Percentiles rank a stretch among this genome's conserved stretches.
phyloP scores from a whole-genome alignment of 1,140 invertebrate genomes.

The Zaprionus kolodkinae region DNA sequence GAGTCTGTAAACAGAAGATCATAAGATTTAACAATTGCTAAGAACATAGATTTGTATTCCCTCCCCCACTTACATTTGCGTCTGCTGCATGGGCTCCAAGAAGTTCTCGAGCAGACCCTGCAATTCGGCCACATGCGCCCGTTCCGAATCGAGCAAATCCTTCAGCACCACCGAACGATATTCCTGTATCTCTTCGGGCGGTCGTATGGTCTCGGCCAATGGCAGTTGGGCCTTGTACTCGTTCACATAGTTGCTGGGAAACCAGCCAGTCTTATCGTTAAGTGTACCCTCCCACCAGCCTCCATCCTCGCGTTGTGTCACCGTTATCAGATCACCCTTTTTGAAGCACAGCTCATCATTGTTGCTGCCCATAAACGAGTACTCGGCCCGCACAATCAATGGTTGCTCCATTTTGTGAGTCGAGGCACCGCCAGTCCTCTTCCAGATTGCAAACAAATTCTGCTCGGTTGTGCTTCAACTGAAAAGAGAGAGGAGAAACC shows the following conservation, averaged over 20 bases:
- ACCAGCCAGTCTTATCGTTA: constrained; percentile 98
- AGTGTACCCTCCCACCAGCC: constrained; percentile 99
- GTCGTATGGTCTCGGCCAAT: constrained; percentile 84
- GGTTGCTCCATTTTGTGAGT: constrained; percentile 85
- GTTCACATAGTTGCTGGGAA: constrained; percentile 98
- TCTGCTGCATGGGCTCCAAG: constrained; percentile 92
- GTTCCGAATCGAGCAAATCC: constrained; percentile 96
- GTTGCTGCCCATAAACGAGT: constrained; percentile 97
- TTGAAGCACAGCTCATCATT: constrained; percentile 99
- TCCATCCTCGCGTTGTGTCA: constrained; percentile 96
- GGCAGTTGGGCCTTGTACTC: constrained; percentile 90
- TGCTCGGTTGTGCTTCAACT: constrained; percentile 58
- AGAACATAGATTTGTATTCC: too few species aligned
- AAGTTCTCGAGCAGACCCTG: constrained; percentile 93
- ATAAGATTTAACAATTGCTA: too few species aligned
- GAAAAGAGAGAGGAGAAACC: constrained; percentile 1
- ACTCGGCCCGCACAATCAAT: constrained; percentile 94
- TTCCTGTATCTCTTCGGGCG: constrained; percentile 89
- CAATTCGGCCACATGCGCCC: constrained; percentile 94
- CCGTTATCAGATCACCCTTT: constrained; percentile 98
- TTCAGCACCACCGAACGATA: constrained; percentile 94
- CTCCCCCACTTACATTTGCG: constrained; percentile 92
- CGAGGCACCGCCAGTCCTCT: constrained; percentile 1
- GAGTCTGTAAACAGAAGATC: constrained; percentile 87
- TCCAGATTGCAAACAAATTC: constrained; percentile 37